A percentile compares a stretch with the other conserved stretches of the same genome.
Conservation (phyloP, 2,113 vertebrate species). For the Mustela nigripes region DNA sequence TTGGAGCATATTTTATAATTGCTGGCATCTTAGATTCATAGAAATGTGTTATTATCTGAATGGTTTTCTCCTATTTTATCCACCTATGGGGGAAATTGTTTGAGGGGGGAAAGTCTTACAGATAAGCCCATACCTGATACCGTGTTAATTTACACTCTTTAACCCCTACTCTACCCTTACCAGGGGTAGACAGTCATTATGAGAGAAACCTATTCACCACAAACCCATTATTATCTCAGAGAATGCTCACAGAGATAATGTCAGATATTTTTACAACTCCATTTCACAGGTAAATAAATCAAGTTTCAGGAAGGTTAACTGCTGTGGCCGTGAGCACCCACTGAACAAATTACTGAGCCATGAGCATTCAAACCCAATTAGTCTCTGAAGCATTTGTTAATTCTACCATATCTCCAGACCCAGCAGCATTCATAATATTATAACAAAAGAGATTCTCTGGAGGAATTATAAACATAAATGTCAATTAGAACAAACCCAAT, state of each 20-base stretch:
- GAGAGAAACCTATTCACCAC: background rate
- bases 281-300: slow-evolving; percentile 58
- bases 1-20: slow-evolving; percentile 17
- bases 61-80: background rate
- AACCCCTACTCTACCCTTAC: background rate
- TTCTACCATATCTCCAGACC: background rate
- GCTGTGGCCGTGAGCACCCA: background rate
- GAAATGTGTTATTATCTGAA: background rate
- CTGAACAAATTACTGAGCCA: slow-evolving; percentile 34
- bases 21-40: background rate
- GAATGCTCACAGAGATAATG: slow-evolving; percentile 29
- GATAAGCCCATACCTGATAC: background rate
- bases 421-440: background rate
- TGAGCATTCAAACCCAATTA: slow-evolving; percentile 40
- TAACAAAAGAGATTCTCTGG: slow-evolving; percentile 18
- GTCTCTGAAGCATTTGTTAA: slow-evolving; percentile 40
- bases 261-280: slow-evolving; percentile 35
- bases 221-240: slow-evolving; percentile 38
- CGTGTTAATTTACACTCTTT: background rate
- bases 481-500: slow-evolving; percentile 52
- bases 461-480: background rate
- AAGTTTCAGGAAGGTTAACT: background rate
- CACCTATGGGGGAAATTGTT: background rate
- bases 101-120: background rate
- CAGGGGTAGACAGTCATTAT: slow-evolving; percentile 19